A percentile compares a stretch with the other conserved stretches of the same genome.
These are phyloP conservation scores for Capreolus pygargus DNA, from an alignment of 2,113 vertebrate species.

Conservation along the genomic window DNA sequence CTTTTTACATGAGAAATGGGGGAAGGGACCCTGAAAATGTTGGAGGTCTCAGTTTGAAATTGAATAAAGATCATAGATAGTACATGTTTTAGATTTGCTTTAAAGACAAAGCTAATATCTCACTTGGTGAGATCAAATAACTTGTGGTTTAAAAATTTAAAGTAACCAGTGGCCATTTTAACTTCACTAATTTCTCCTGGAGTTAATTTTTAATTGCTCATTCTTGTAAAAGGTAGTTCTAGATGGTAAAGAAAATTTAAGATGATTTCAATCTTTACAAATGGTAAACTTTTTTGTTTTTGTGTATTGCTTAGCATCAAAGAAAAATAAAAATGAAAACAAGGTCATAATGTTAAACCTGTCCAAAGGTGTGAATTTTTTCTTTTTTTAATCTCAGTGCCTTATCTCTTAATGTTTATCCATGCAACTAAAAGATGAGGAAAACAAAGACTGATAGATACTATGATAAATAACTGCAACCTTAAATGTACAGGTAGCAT, in stretches of 20 bases:
- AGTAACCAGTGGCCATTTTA: slow-evolving; percentile 81
- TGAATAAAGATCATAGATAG: slow-evolving; percentile 67
- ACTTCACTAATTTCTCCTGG: slow-evolving; percentile 62
- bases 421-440: slow-evolving; percentile 48
- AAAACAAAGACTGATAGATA: slow-evolving; percentile 57
- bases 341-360: slow-evolving; percentile 16
- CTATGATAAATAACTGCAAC: slow-evolving; percentile 59
- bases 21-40: slow-evolving; percentile 39
- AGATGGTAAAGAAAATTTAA: not conserved
- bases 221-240: slow-evolving; percentile 32
- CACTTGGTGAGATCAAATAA: slow-evolving; percentile 59
- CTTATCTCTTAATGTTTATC: slow-evolving; percentile 37
- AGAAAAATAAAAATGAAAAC: slow-evolving; percentile 5
- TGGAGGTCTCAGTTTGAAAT: slow-evolving; percentile 41
- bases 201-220: slow-evolving; percentile 62
- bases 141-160: slow-evolving; percentile 74
- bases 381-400: not conserved
- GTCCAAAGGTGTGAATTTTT: not conserved
- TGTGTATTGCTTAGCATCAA: not conserved
- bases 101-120: slow-evolving; percentile 41
- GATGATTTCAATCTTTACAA: not conserved
- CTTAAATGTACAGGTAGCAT: slow-evolving; percentile 30
- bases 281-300: slow-evolving; percentile 27
- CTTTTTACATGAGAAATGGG: slow-evolving; percentile 32
- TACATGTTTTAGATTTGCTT: slow-evolving; percentile 61